Evolutionary conservation across 2,888 invertebrate genomes (phyloP).

Genomic region (Dicyrtomina minuta): DNA sequence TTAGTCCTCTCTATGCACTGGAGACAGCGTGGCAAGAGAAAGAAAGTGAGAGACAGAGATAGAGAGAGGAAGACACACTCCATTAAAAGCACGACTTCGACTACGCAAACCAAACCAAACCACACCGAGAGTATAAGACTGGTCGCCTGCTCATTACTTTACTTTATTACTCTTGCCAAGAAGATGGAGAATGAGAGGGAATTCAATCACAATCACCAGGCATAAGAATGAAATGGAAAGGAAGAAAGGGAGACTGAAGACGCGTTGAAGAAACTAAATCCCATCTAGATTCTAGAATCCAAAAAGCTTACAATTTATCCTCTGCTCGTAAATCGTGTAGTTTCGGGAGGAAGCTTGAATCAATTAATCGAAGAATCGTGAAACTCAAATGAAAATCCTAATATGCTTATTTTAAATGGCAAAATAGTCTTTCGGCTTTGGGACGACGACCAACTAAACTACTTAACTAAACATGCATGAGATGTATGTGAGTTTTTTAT

Average conservation of each 20-base stretch:
- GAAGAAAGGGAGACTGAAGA: slow-evolving; percentile 6
- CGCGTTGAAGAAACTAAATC: slow-evolving; percentile 27
- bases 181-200: slow-evolving; percentile 3
- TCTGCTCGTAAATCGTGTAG: neutral
- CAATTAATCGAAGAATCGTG: slow-evolving; percentile 33
- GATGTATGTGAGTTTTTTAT: too few relatives aligned
- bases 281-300: slow-evolving; percentile 20
- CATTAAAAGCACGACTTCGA: neutral
- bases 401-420: slow-evolving; percentile 1
- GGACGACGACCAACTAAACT: too few relatives aligned
- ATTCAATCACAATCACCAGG: slow-evolving; percentile 15
- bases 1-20: too few relatives aligned
- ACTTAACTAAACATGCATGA: neutral
- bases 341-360: slow-evolving; percentile 13
- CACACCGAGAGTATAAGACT: neutral
- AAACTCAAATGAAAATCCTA: slow-evolving; percentile 28
- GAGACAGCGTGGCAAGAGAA: too few relatives aligned
- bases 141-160: slow-evolving; percentile 6
- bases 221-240: neutral
- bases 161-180: slow-evolving; percentile 15
- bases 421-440: slow-evolving; percentile 1
- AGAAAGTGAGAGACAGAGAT: too few relatives aligned
- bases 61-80: neutral
- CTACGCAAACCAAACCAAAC: neutral
- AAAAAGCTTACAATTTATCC: slow-evolving; percentile 13